Percentiles rank a stretch among this genome's conserved stretches.
phyloP scores from a whole-genome alignment of 2,888 invertebrate genomes.

The Latrodectus elegans region DNA sequence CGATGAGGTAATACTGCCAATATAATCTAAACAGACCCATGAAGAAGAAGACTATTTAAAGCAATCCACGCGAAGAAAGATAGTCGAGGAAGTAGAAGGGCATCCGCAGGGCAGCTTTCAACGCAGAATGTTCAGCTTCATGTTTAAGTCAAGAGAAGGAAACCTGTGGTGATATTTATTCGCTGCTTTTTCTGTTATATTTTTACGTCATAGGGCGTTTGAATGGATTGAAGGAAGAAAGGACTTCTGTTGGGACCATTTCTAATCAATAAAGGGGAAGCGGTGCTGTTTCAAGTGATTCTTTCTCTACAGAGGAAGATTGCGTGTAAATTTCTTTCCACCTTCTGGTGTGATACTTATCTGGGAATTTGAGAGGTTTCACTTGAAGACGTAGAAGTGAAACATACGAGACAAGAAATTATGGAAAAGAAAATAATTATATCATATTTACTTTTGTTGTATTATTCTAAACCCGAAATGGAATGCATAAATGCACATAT shows the following conservation, averaged over 20 bases:
- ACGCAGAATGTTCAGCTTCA: neutral
- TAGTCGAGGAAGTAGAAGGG: neutral
- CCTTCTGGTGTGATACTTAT: no score
- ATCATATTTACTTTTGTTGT: neutral
- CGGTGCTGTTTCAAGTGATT: neutral
- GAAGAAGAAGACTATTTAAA: conserved; percentile 1
- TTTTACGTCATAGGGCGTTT: neutral
- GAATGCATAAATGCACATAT: no score
- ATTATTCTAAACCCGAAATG: no score
- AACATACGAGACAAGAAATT: no score
- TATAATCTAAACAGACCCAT: neutral
- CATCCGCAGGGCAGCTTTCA: neutral
- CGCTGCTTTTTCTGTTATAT: neutral
- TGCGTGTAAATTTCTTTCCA: no score
- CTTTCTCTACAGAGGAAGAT: neutral
- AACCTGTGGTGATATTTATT: conserved; percentile 6
- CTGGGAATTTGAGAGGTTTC: no score
- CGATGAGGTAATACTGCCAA: neutral
- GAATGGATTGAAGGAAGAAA: no score
- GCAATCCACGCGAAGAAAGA: neutral
- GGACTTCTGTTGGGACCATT: conserved; percentile 18
- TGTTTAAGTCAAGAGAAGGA: neutral
- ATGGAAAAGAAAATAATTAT: neutral
- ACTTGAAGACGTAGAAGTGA: no score
- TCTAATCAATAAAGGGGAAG: conserved; percentile 8